Percentiles rank a stretch among this genome's conserved stretches.
Conservation (phyloP, 2,113 vertebrate genomes). For the Nanger granti region DNA sequence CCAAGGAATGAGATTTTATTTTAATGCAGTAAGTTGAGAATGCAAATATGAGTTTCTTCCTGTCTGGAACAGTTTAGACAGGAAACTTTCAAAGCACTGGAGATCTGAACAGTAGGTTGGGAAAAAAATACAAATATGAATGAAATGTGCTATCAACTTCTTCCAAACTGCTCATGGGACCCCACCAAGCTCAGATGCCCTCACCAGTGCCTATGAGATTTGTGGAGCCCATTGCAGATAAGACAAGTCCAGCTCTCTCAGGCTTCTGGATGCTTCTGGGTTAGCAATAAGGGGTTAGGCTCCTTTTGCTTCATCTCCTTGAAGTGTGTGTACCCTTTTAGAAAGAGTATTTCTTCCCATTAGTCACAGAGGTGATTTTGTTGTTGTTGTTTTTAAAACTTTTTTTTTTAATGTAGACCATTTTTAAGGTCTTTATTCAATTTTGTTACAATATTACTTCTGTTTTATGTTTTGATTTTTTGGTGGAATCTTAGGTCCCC, state of each 20-base stretch:
- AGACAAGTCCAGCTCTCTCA: neutral
- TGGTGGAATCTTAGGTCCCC: neutral
- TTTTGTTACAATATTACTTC: neutral
- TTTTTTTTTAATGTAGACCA: neutral
- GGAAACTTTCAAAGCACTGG: neutral
- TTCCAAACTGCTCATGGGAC: neutral
- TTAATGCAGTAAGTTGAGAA: neutral
- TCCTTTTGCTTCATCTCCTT: neutral
- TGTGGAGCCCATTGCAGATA: rapidly evolving
- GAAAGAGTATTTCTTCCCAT: neutral
- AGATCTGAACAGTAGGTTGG: neutral
- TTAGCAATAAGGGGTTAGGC: neutral
- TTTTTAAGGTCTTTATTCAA: neutral
- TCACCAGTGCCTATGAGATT: rapidly evolving
- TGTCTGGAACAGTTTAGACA: neutral
- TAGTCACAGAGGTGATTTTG: neutral
- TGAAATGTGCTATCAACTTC: neutral
- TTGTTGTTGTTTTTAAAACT: neutral
- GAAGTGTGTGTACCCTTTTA: neutral
- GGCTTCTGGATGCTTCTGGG: neutral
- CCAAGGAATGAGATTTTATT: neutral
- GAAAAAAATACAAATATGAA: neutral
- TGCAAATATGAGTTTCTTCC: neutral
- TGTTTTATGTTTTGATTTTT: neutral
- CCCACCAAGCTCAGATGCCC: neutral